These are phyloP conservation scores for Petrolisthes manimaculis DNA, from an alignment of 2,888 invertebrate species.

Conservation along the genomic window DNA sequence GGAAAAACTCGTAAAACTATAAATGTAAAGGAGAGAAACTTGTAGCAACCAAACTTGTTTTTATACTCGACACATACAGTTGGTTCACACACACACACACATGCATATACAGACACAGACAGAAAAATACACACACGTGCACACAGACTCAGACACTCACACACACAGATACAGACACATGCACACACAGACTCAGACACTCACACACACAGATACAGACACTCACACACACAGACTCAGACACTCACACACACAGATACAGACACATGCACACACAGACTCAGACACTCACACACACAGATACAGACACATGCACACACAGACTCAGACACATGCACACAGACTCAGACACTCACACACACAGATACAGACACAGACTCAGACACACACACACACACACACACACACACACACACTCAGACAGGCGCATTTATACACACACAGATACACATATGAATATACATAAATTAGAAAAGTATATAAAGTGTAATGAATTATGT, in stretches of 20 bases:
- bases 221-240: slow-evolving; percentile 21
- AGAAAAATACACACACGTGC: not conserved
- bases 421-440: slow-evolving; percentile 17
- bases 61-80: too few species aligned
- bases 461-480: not conserved
- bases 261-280: slow-evolving; percentile 13
- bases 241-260: too few species aligned
- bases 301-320: too few species aligned
- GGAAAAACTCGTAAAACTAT: too few species aligned
- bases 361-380: too few species aligned
- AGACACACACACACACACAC: slow-evolving; percentile 26
- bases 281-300: slow-evolving; percentile 24
- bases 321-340: slow-evolving; percentile 15
- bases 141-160: slow-evolving; percentile 28
- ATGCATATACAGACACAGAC: too few species aligned
- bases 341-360: slow-evolving; percentile 35
- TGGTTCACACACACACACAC: too few species aligned
- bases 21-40: too few species aligned
- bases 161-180: too few species aligned
- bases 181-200: too few species aligned
- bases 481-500: slow-evolving; percentile 6
- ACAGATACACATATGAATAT: slow-evolving; percentile 14
- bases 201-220: too few species aligned
- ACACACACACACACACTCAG: slow-evolving; percentile 25
- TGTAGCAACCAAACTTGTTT: too few species aligned